Base-by-base conservation (phyloP, 2,888 invertebrate species). In the Punctoribates punctum region DNA sequence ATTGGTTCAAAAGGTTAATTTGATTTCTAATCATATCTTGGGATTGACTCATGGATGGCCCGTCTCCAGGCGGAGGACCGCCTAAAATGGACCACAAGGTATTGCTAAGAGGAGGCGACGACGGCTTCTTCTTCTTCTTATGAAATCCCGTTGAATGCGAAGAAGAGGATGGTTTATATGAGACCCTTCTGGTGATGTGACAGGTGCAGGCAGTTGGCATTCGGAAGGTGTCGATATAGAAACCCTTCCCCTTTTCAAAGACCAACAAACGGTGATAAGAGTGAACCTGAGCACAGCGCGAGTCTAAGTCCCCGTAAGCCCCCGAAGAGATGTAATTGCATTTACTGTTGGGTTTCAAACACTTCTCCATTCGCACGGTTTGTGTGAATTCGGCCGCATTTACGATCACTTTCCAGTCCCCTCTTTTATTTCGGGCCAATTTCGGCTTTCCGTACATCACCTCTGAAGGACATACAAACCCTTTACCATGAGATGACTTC, bases 391-490 rank as follows among this genome's bases (percentile, higher is more conserved):
- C 91, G 46, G 80, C 82, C 0, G 92, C 91, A 81, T 93, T 93
- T 67, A 93, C 92, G 79, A 93, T 91, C 82, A 90, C 92, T 82
- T 92, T 92, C 92, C 93, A 93, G 80, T 89, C 88, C 0, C 92
- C 92, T 0, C 89, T 89, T 23, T 76, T 78, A 0, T 91, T 91
- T 73, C 91, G 86, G 0, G 92, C 93, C 77, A 91, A 87, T 83
- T 92, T 92, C 0, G 92, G 92, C 15, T 91, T 86, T 0, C 91
- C 92, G 81, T 91, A 91, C 80, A 90, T 89, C 54, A 92, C 89
- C 2, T 89, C 88, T 74, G 91, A 91, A 0, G 90, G 89, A 81
- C 93, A 93, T 85, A 93, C 90, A 82, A 90, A 90, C 0, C 91
- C 90, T 1, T 89, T 89, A 76, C 89, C 88, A n/a, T 25, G 23